Evolutionary conservation across 2,888 invertebrate genomes (phyloP).

Genomic region (Trichogramma evanescens): DNA sequence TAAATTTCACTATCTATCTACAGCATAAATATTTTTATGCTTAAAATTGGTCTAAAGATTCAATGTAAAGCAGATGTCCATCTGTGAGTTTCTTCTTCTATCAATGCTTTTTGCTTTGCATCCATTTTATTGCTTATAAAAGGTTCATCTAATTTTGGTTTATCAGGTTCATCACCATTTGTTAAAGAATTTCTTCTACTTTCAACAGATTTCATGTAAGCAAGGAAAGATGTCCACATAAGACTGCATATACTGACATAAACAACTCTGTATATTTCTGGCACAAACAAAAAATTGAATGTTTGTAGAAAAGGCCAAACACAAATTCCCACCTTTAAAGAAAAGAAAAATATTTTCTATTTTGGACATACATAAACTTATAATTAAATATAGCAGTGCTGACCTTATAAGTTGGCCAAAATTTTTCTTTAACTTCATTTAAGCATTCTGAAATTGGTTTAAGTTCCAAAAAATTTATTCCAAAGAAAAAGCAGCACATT

Average conservation of each 20-base stretch:
- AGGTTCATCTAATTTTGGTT: neutral
- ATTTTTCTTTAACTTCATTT: constrained; percentile 65
- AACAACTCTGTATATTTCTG: constrained; percentile 66
- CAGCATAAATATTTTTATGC: constrained; percentile 13
- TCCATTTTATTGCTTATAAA: neutral
- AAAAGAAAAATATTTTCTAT: constrained; percentile 3
- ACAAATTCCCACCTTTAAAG: constrained; percentile 56
- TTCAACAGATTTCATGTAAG: constrained; percentile 67
- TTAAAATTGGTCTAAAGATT: constrained; percentile 1
- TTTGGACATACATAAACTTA: neutral
- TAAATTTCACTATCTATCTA: constrained; percentile 9
- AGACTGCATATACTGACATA: constrained; percentile 68
- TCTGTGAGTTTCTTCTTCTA: constrained; percentile 7
- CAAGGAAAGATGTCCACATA: constrained; percentile 69
- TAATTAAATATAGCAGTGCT: constrained; percentile 5
- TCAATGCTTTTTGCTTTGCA: neutral
- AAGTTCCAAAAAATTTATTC: constrained; percentile 67
- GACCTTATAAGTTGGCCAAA: constrained; percentile 70
- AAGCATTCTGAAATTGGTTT: constrained; percentile 59
- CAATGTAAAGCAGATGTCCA: constrained; percentile 14
- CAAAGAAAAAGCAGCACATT: constrained; percentile 70
- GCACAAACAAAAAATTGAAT: constrained; percentile 63
- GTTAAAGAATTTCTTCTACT: constrained; percentile 23
- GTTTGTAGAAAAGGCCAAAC: constrained; percentile 71
- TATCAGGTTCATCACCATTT: neutral